Evolutionary conservation across 2,113 vertebrate species (phyloP), one percentile per base, ranked within the genome.

Genomic region (Labrus mixtus): DNA sequence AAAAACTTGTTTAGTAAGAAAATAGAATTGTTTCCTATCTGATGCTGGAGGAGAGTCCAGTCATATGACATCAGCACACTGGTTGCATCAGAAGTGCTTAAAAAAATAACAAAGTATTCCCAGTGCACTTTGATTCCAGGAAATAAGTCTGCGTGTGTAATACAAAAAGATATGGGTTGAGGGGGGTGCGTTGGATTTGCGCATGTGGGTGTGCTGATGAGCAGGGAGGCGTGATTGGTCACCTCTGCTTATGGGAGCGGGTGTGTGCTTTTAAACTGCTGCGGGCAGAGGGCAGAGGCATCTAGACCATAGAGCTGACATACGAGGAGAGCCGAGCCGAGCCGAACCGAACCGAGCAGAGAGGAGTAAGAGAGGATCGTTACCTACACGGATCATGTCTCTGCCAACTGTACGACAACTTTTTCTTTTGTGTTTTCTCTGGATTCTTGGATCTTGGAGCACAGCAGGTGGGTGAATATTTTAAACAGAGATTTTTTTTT

Each of bases 141-240:
- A 68, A 67, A 22, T 17, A 6, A n/a, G n/a, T n/a, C n/a, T n/a
- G n/a, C n/a, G n/a, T n/a, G n/a, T n/a, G n/a, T n/a, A n/a, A n/a
- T n/a, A n/a, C n/a, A n/a, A n/a, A n/a, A n/a, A n/a, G n/a, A n/a
- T n/a, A n/a, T n/a, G n/a, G n/a, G n/a, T n/a, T n/a, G 19, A 51
- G 48, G 41, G 6, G 65, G 23, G 74, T 55, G 76, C 13, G 65
- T 46, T 19, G 58, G 65, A 70, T 76, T 10, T 85, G 56, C 75
- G 78, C 43, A 76, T 11, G 33, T 1, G 43, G 56, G 39, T 45
- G 67, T 15, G 69, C 46, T 68, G 68, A 64, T 75, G 84, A 56
- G 46, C 58, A 37, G 43, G 59, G 54, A 19, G 25, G 68, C 45
- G 61, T 73, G 90, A 92, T 90, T 92, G 89, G 91, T 85, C 89